A percentile compares a stretch with the other conserved stretches of the same genome.
These are phyloP conservation scores for Lutjanus campechanus DNA, from an alignment of 2,797 vertebrate species.

Conservation along the genomic window DNA sequence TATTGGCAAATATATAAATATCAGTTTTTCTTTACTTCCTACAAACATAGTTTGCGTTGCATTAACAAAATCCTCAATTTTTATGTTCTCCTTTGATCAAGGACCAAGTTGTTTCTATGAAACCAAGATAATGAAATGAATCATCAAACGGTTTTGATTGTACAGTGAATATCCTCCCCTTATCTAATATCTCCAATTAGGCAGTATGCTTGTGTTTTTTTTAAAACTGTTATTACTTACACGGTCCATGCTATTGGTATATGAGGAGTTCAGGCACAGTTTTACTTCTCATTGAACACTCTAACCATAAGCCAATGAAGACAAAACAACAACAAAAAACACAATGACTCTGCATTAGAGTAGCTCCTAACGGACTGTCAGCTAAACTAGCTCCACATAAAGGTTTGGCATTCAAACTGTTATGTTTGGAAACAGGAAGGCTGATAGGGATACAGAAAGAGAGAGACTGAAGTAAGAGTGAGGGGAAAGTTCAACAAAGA, in stretches of 20 bases:
- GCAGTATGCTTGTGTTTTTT: neutral
- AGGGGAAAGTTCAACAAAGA: neutral
- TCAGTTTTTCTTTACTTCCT: too few relatives aligned
- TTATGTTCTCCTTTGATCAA: neutral
- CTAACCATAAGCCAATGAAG: neutral
- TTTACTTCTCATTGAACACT: neutral
- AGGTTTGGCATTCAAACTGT: slow-evolving; percentile 23
- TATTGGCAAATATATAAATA: too few relatives aligned
- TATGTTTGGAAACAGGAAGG: slow-evolving; percentile 21
- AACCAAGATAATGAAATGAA: neutral
- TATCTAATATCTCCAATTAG: neutral
- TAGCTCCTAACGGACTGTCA: neutral
- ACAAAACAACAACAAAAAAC: neutral
- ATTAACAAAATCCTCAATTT: neutral
- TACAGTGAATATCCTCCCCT: neutral
- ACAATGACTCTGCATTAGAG: neutral
- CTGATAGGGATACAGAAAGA: slow-evolving; percentile 5
- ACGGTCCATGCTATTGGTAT: neutral
- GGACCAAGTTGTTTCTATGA: slow-evolving; percentile 1
- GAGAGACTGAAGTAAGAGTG: neutral
- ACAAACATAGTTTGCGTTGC: too few relatives aligned
- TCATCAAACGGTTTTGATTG: neutral
- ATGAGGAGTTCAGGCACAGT: slow-evolving; percentile 6
- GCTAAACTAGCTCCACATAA: slow-evolving; percentile 14
- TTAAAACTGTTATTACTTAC: neutral